Evolutionary conservation across 1,140 invertebrate genomes (phyloP), one percentile per base, ranked within the genome.

Genomic region (Formica selysi): DNA sequence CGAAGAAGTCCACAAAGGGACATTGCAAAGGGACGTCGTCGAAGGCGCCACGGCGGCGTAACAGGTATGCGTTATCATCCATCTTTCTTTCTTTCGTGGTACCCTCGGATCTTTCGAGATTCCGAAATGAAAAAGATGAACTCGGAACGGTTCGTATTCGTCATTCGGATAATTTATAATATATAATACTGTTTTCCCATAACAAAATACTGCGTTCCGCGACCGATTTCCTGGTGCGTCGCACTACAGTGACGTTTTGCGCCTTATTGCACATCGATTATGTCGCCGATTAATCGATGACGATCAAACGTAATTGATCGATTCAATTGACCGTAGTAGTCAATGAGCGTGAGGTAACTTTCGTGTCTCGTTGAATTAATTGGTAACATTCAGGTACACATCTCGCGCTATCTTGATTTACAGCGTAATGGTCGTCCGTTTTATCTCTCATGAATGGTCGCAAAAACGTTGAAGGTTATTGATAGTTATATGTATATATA

Each of bases 21-120:
- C 57, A 41, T 79, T n/a, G 38, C 44, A 3, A 3, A 3, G 32
- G 32, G 44, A 32, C 59, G 57, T 41, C 68, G 36, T 67, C 26
- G 83, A 87, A 80, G 36, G 64, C 78, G 78, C 51, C 79, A 83
- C 79, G 79, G 57, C 76, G 81, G 73, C 67, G 91, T 91, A 87
- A 91, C 90, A 91, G 90, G 90, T 90, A 91, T 26, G 84, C 54
- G 36, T 41, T 83, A 83, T 71, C 51, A 65, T 67, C 51, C 32
- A 48, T 70, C 65, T 44, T 70, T 38, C 38, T 38, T 38, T 54
- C 36, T 62, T 41, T 19, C 70, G 19, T 26, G 59, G 29, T 41
- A 65, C 36, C 26, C 76, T 22, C 32, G 59, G 11, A 32, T 86
- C 44, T 48, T 29, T 51, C 41, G 38, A 16, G 16, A 67, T 70